A percentile compares a stretch with the other conserved stretches of the same genome.
Conservation (phyloP, 2,888 invertebrate species). For the Diarsia rubi region DNA sequence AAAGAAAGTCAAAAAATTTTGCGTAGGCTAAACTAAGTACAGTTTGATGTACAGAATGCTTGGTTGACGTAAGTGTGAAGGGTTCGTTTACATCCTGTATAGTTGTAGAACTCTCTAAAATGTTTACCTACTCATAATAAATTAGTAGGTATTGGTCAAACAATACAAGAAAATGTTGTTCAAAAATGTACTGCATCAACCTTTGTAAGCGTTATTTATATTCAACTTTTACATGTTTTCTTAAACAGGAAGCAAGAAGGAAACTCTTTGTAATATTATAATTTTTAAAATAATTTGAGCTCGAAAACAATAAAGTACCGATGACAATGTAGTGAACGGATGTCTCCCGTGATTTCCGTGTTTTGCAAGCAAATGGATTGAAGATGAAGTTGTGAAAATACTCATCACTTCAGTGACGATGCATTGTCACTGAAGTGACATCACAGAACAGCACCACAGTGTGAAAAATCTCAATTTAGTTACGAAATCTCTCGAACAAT, state of each 20-base stretch:
- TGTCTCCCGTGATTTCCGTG: constrained; percentile 6
- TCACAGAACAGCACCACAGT: neutral
- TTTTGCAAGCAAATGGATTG: constrained; percentile 6
- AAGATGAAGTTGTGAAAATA: constrained; percentile 16
- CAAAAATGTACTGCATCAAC: constrained; percentile 25
- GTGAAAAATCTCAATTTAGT: constrained; percentile 9
- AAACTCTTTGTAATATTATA: neutral
- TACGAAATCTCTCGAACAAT: constrained; percentile 28
- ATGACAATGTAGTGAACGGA: constrained; percentile 2
- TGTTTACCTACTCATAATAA: constrained; percentile 41
- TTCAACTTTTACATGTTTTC: constrained; percentile 15
- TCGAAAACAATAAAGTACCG: constrained; percentile 16
- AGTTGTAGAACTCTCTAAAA: neutral
- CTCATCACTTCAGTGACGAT: constrained; percentile 30
- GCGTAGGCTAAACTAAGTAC: too few species aligned
- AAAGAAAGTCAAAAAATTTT: too few species aligned
- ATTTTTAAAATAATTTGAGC: constrained; percentile 4
- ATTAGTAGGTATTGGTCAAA: constrained; percentile 6
- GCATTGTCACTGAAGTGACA: constrained; percentile 26
- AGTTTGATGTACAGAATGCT: too few species aligned
- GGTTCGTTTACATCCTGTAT: too few species aligned
- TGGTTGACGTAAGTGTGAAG: too few species aligned
- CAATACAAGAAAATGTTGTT: constrained; percentile 52
- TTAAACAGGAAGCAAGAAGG: constrained; percentile 40
- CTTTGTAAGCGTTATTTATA: constrained; percentile 54